Evolutionary conservation across 2,888 invertebrate genomes (phyloP).

Genomic region (Apamea sordens): DNA sequence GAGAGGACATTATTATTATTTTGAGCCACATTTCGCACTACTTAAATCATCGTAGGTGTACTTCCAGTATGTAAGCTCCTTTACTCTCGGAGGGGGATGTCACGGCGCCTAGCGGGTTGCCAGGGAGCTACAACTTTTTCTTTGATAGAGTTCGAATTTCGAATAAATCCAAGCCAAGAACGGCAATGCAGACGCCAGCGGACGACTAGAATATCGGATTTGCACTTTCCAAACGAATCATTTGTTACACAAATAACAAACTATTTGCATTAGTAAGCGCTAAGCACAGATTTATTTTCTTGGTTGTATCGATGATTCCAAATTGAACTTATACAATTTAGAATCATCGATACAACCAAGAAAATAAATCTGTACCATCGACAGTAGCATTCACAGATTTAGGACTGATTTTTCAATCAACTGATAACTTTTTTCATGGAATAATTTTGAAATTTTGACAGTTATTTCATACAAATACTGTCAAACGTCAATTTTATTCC

Average conservation of each 20-base stretch:
- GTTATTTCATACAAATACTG: no score
- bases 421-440: no score
- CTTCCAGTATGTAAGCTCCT: constrained; percentile 64
- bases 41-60: constrained; percentile 22
- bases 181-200: constrained; percentile 80
- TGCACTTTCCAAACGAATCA: constrained; percentile 66
- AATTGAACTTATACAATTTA: no score
- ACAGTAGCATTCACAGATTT: neutral
- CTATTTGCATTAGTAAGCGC: constrained; percentile 14
- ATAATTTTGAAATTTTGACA: no score
- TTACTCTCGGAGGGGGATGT: constrained; percentile 71
- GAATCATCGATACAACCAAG: no score
- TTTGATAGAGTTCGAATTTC: constrained; percentile 88
- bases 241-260: constrained; percentile 52
- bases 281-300: neutral
- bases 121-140: constrained; percentile 86
- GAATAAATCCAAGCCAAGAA: constrained; percentile 84
- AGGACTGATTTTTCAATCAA: no score
- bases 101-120: constrained; percentile 83
- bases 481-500: no score
- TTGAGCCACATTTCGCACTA: neutral
- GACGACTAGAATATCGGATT: constrained; percentile 76
- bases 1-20: neutral
- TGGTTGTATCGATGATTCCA: neutral
- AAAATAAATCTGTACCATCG: rapidly evolving